Percentiles rank a stretch among this genome's conserved stretches.
Conservation (phyloP, 2,113 vertebrate genomes). For the Malurus melanocephalus region DNA sequence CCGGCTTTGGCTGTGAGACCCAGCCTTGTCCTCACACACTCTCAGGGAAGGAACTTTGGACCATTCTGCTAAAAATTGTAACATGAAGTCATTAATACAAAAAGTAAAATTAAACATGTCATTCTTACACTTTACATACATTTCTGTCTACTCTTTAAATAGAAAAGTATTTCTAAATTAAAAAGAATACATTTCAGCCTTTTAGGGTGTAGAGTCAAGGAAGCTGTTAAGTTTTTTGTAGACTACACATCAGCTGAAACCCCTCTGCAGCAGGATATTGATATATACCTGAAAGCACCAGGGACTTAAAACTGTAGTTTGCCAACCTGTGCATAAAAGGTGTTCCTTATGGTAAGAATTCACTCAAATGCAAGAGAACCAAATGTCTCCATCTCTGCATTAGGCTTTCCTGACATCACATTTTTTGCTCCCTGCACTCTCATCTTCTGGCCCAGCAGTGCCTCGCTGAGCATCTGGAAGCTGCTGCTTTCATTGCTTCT, state of each 20-base stretch:
- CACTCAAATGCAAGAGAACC: background rate
- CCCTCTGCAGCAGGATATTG: background rate
- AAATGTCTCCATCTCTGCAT: background rate
- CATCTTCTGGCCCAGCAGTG: background rate
- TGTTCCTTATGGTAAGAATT: background rate
- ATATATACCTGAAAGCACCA: background rate
- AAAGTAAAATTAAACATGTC: background rate
- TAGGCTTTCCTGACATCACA: background rate
- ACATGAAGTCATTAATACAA: background rate
- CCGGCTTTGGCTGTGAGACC: background rate
- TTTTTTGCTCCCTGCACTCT: background rate
- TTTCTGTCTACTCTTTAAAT: background rate
- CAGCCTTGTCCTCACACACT: background rate
- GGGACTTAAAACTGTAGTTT: background rate
- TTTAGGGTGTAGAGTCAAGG: background rate
- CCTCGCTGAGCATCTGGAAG: background rate
- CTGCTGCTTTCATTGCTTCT: background rate
- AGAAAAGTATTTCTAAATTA: background rate
- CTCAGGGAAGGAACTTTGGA: background rate
- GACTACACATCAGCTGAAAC: background rate
- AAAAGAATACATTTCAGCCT: background rate
- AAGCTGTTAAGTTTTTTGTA: background rate
- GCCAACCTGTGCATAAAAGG: background rate
- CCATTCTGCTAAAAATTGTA: background rate
- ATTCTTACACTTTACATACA: background rate